A percentile compares a stretch with the other conserved stretches of the same genome.
Evolutionary conservation across 2,113 vertebrate species (phyloP).

Genomic region (Solenodon paradoxus): DNA sequence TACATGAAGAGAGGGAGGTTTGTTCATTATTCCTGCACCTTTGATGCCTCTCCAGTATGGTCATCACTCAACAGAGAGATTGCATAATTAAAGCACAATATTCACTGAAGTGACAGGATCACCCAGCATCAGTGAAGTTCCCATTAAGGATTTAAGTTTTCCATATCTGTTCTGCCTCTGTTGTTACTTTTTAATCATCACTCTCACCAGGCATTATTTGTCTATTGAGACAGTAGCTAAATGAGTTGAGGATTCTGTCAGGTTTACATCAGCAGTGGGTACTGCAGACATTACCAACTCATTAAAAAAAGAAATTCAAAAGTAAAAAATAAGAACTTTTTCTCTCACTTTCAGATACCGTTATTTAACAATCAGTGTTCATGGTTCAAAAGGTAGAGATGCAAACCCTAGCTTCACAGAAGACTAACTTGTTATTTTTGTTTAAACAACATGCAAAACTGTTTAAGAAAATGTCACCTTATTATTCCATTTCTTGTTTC

Average conservation of each 20-base stretch:
- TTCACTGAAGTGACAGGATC: conserved; percentile 67
- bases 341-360: conserved; percentile 33
- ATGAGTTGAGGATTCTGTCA: conserved; percentile 78
- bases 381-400: conserved; percentile 19
- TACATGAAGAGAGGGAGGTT: conserved; percentile 8
- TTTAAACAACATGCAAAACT: not conserved
- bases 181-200: conserved; percentile 79
- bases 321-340: conserved; percentile 64
- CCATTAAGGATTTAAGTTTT: conserved; percentile 67
- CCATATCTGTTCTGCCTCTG: conserved; percentile 47
- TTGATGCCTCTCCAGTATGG: conserved; percentile 14
- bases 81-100: conserved; percentile 43
- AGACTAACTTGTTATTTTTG: conserved; percentile 41
- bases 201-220: conserved; percentile 77
- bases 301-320: conserved; percentile 78
- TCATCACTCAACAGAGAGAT: conserved; percentile 26
- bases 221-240: conserved; percentile 74
- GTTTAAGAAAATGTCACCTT: not conserved
- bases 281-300: conserved; percentile 70
- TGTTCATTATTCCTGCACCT: conserved; percentile 1
- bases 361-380: conserved; percentile 15
- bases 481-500: conserved; percentile 25
- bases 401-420: not conserved
- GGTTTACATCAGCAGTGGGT: conserved; percentile 73
- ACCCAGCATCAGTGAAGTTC: conserved; percentile 57